Evolutionary conservation across 1,140 invertebrate species (phyloP), one percentile per base, ranked within the genome.

Genomic region (Polypedilum pembai): DNA sequence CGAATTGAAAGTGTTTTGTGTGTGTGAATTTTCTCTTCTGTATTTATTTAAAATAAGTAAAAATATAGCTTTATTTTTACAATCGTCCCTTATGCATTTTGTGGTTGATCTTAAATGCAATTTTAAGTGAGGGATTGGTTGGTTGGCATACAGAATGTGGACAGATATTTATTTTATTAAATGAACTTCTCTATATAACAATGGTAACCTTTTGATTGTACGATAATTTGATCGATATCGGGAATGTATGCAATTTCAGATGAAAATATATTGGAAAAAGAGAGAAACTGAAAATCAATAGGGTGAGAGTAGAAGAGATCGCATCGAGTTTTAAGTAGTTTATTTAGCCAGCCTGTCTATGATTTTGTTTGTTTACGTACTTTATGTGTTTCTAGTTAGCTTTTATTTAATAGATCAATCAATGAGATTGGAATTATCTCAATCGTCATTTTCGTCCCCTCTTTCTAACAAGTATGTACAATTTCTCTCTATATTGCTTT

Each of bases 401-500:
- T 33, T n/a, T 15, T n/a, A 56, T 56, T 56, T 56, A 56, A 56
- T 56, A 56, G 45, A 56, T 56, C 45, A 56, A 56, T 56, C 45
- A 56, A 56, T n/a, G n/a, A 56, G 45, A 56, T 56, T 56, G 45
- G n/a, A 56, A 56, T 15, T 56, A 33, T 33, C 24, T 33, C 5
- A 1, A 5, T 56, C 45, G 45, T 56, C 45, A 12, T n/a, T 56
- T 56, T 56, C 5, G 5, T 33, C 5, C 24, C n/a, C 45, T 45
- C 45, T 56, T 15, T 12, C n/a, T 56, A 56, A n/a, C n/a, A 56
- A 56, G n/a, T 56, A 56, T n/a, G n/a, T 15, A 56, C 41, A 56
- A 15, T 56, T 33, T 33, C 5, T 33, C 5, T 33, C 24, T 33
- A 5, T 33, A 33, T 33, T 33, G 24, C 24, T 33, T 33, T 33